Evolutionary conservation across 1,140 invertebrate species (phyloP).

Genomic region (Carposina sasakii): DNA sequence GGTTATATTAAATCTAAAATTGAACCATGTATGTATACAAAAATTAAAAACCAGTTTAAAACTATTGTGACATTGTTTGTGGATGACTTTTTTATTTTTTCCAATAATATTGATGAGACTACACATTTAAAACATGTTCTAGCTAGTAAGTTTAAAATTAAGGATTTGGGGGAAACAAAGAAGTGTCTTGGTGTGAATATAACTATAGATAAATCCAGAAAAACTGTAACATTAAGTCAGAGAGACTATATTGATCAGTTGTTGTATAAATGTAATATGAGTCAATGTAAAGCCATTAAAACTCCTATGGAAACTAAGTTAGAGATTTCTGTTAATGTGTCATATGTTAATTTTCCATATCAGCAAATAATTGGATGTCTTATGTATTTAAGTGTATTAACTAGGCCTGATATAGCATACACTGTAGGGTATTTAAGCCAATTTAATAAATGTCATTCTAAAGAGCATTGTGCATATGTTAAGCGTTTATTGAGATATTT

Average conservation of each 20-base stretch:
- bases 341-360: conserved; percentile 21
- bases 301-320: conserved; percentile 36
- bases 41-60: conserved; percentile 2
- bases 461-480: conserved; percentile 50
- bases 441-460: conserved; percentile 46
- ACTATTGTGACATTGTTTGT: conserved; percentile 33
- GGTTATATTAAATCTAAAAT: conserved; percentile 17
- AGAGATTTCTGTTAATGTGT: conserved; percentile 20
- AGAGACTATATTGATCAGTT: conserved; percentile 25
- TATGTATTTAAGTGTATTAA: conserved; percentile 57
- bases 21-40: conserved; percentile 28
- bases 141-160: conserved; percentile 22
- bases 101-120: conserved; percentile 12
- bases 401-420: conserved; percentile 67
- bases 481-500: conserved; percentile 65
- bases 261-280: conserved; percentile 39
- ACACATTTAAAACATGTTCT: conserved; percentile 16
- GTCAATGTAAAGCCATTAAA: conserved; percentile 30
- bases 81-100: conserved; percentile 39
- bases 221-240: conserved; percentile 18
- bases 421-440: conserved; percentile 58
- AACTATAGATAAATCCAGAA: conserved; percentile 10
- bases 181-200: conserved; percentile 24
- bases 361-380: conserved; percentile 32
- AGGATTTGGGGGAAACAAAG: conserved; percentile 22